Evolutionary conservation across 2,888 invertebrate species (phyloP).

Genomic region (Limulus polyphemus): DNA sequence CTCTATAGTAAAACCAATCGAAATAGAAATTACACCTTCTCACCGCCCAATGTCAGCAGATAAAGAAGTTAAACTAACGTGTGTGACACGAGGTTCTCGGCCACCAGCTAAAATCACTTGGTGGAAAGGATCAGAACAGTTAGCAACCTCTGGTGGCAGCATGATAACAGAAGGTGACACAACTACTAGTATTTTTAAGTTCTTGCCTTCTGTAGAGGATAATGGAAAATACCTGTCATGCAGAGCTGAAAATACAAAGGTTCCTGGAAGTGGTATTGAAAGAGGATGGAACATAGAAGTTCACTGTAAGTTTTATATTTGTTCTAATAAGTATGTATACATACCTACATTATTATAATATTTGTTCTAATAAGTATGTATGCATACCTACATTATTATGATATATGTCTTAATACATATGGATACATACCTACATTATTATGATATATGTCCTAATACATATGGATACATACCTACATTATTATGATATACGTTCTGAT

Average conservation of each 20-base stretch:
- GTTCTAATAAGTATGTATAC: too few species aligned
- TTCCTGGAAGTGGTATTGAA: slow-evolving; percentile 26
- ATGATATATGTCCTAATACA: too few species aligned
- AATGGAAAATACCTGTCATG: slow-evolving; percentile 44
- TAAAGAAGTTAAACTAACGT: slow-evolving; percentile 64
- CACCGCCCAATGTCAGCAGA: slow-evolving; percentile 74
- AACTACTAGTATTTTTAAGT: slow-evolving; percentile 24
- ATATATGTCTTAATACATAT: too few species aligned
- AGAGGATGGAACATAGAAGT: slow-evolving; percentile 27
- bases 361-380: too few species aligned
- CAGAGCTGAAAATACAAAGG: slow-evolving; percentile 26
- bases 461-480: too few species aligned
- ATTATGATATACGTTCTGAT: too few species aligned
- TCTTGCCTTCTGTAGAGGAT: slow-evolving; percentile 26
- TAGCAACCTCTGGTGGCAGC: too few species aligned
- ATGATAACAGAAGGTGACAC: background rate
- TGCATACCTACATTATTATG: too few species aligned
- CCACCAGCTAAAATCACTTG: slow-evolving; percentile 73
- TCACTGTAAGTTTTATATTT: slow-evolving; percentile 21
- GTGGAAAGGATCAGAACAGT: slow-evolving; percentile 51
- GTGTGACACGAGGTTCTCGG: slow-evolving; percentile 66
- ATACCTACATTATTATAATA: too few species aligned
- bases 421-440: too few species aligned
- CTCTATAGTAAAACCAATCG: slow-evolving; percentile 58
- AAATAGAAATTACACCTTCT: slow-evolving; percentile 62